Percentiles rank a stretch among this genome's conserved stretches.
phyloP scores from a whole-genome alignment of 2,888 invertebrate species.

The Phyllotreta striolata region DNA sequence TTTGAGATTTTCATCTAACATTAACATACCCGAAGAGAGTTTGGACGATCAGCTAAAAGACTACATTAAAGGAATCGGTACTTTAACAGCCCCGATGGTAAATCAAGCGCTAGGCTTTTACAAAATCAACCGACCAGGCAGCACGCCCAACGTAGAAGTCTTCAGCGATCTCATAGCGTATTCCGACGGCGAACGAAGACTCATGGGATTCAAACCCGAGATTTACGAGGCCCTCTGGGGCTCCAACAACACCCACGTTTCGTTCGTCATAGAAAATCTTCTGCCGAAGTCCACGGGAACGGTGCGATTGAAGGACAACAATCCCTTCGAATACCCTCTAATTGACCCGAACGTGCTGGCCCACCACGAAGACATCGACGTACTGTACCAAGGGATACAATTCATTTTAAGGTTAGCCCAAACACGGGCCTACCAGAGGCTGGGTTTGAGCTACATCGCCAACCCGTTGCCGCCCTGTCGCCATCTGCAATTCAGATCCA shows the following conservation, averaged over 20 bases:
- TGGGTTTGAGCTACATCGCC: conserved; percentile 57
- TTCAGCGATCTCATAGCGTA: conserved; percentile 1
- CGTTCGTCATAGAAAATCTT: conserved; percentile 45
- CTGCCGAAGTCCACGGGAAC: conserved; percentile 64
- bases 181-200: conserved; percentile 31
- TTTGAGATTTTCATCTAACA: conserved; percentile 73
- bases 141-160: conserved; percentile 22
- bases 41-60: conserved; percentile 65
- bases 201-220: conserved; percentile 44
- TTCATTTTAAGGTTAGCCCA: conserved; percentile 60
- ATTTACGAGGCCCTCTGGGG: conserved; percentile 58
- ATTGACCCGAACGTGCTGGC: conserved; percentile 74
- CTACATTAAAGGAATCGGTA: conserved; percentile 36
- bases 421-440: conserved; percentile 63
- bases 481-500: conserved; percentile 62
- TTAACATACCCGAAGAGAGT: conserved; percentile 55
- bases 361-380: conserved; percentile 61
- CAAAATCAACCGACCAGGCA: conserved; percentile 3
- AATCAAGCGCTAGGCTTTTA: conserved; percentile 26
- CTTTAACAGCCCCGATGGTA: conserved; percentile 14
- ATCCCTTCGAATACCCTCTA: conserved; percentile 59
- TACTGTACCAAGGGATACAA: conserved; percentile 64
- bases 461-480: conserved; percentile 59
- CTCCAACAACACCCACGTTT: conserved; percentile 43
- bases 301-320: conserved; percentile 60